Conservation (phyloP, 2,888 invertebrate genomes). For the Tipula lateralis region DNA sequence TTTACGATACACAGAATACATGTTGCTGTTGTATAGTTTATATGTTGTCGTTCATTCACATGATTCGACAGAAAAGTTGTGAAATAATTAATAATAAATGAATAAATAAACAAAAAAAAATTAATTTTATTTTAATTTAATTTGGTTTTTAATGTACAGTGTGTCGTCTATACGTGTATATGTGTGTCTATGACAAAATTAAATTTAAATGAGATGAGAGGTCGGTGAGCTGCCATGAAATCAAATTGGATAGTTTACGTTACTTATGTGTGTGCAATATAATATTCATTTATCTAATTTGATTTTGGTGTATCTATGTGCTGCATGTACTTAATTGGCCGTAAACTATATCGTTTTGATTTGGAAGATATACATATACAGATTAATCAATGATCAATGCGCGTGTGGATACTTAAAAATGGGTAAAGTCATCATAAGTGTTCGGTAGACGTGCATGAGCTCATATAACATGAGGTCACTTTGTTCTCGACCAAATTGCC, state of each 20-base stretch:
- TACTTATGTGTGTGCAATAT: neutral
- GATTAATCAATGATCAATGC: no score
- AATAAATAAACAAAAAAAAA: neutral
- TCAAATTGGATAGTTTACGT: neutral
- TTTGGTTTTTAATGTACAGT: neutral
- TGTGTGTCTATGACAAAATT: neutral
- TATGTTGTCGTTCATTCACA: neutral
- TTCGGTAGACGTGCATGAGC: no score
- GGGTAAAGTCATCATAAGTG: no score
- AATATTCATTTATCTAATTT: neutral
- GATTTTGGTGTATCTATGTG: neutral
- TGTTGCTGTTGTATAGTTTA: neutral
- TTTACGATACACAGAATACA: neutral
- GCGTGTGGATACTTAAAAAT: no score
- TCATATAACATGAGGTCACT: no score
- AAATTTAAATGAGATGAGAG: constrained; percentile 3
- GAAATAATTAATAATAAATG: neutral
- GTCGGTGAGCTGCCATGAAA: constrained; percentile 2
- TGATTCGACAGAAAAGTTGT: neutral
- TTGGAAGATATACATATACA: no score
- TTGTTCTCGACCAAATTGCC: no score
- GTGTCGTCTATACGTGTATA: neutral
- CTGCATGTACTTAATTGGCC: neutral
- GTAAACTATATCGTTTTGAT: no score
- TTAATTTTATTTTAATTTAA: constrained; percentile 12